phyloP scores from a whole-genome alignment of 2,888 invertebrate genomes.

The Xiphydria camelus region DNA sequence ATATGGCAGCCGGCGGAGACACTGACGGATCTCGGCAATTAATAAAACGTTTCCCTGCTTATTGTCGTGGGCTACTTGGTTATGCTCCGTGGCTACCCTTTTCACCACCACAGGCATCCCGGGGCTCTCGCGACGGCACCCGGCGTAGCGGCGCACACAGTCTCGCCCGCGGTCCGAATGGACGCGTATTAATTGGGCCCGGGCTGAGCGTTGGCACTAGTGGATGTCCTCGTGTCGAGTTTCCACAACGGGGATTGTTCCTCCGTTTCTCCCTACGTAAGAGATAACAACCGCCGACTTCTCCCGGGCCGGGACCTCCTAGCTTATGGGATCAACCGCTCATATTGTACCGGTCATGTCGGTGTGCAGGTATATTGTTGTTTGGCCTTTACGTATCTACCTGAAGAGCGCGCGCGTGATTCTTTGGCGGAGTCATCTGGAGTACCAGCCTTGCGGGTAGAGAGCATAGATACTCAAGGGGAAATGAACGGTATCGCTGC shows the following conservation, averaged over 20 bases:
- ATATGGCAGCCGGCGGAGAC: constrained; percentile 48
- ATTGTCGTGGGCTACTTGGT: constrained; percentile 52
- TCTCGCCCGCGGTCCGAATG: constrained; percentile 42
- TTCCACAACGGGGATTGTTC: constrained; percentile 51
- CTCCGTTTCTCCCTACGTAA: constrained; percentile 17
- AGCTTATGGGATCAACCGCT: constrained; percentile 3
- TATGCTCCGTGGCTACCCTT: constrained; percentile 48
- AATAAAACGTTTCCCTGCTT: constrained; percentile 55
- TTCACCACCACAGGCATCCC: constrained; percentile 29
- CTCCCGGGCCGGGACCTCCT: constrained; percentile 1
- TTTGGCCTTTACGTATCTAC: no score
- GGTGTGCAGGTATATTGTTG: no score
- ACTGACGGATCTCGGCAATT: constrained; percentile 55
- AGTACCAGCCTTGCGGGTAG: no score
- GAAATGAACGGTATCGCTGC: no score
- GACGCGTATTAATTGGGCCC: constrained; percentile 56
- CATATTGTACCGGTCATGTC: no score
- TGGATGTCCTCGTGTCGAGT: constrained; percentile 55
- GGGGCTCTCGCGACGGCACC: constrained; percentile 8
- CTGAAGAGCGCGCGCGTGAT: no score
- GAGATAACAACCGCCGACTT: constrained; percentile 5
- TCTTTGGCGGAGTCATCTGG: no score
- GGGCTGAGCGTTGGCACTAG: constrained; percentile 50
- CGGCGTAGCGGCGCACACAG: constrained; percentile 19
- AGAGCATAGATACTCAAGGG: no score